Evolutionary conservation across 2,113 vertebrate species (phyloP), one percentile per base, ranked within the genome.

Genomic region (Verasper variegatus): DNA sequence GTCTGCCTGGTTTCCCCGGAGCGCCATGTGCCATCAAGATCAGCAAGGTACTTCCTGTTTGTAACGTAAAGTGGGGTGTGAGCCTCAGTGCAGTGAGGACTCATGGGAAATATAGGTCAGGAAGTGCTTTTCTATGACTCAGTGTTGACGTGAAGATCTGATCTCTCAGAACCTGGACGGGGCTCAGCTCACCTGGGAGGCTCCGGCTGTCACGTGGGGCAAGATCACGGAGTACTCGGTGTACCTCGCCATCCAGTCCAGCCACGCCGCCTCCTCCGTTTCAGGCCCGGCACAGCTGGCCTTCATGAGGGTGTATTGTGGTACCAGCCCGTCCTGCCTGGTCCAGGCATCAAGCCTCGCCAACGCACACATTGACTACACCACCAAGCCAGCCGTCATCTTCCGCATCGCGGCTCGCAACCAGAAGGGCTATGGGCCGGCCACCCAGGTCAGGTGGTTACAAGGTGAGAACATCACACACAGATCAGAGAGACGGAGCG

Each of bases 121-220:
- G 27, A 20, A 10, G 52, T 54, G n/a, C 23, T 9, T 55, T 4
- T 23, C 40, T 42, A 42, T 42, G 12, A 42, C 40, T 42, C 20
- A 18, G 13, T 17, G 45, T 49, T 15, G 7, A 49, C 45, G 45
- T 49, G 1, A 18, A 17, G 45, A 18, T 49, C 45, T 54, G 51
- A n/a, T 59, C 24, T 27, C 17, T 45, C 76, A 96, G 96, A 96
- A 95, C 73, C 92, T 94, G 0, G 96, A 96, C 2, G 95, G 96
- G 7, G 96, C 95, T 17, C 96, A 96, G 89, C 94, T 96, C 51
- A 96, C 95, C n/a, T 96, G 96, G 96, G 96, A 96, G 90, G 95
- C 95, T 0, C 95, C 96, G 0, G 95, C 95, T 0, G 94, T 96
- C 73, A 96, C 95, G 0, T 95, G 95, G 0, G 96, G 96, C 56